phyloP scores from a whole-genome alignment of 2,797 vertebrate genomes.

The Diplodus puntazzo region DNA sequence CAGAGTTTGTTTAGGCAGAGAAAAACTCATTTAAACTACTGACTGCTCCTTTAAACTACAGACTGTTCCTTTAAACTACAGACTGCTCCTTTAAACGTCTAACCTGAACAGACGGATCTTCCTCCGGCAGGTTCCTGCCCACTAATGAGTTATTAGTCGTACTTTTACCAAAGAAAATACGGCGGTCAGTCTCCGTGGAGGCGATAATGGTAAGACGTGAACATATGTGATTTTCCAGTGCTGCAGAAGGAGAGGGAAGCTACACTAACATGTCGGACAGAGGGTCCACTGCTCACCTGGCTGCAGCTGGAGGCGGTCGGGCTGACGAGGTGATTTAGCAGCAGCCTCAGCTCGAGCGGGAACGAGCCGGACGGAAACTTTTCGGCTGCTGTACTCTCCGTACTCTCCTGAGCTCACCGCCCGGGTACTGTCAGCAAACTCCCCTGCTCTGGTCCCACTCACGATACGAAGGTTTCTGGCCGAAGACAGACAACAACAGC shows the following conservation, averaged over 20 bases:
- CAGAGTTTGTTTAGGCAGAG: no score
- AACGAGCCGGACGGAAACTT: slow-evolving; percentile 12
- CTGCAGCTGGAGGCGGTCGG: slow-evolving; percentile 8
- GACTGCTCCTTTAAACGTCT: no score
- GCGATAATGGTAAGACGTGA: no score
- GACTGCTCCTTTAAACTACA: no score
- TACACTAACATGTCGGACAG: no score
- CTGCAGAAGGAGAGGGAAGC: no score
- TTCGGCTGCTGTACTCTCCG: slow-evolving; percentile 5
- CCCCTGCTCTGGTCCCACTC: slow-evolving; percentile 1
- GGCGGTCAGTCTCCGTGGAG: not conserved
- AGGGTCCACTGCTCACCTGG: slow-evolving; percentile 55
- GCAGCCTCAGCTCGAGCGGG: no score
- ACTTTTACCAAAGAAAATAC: no score
- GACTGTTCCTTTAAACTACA: not conserved
- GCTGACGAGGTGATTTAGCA: no score
- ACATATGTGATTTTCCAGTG: not conserved
- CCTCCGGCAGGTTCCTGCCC: not conserved
- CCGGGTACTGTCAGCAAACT: not conserved
- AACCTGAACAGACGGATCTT: no score
- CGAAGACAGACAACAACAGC: not conserved
- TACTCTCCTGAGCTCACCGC: not conserved
- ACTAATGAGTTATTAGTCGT: not conserved
- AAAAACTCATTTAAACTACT: no score
- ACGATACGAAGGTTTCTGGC: not conserved